Conservation (phyloP, 1,140 invertebrate species). For the Subanguina moxae region DNA sequence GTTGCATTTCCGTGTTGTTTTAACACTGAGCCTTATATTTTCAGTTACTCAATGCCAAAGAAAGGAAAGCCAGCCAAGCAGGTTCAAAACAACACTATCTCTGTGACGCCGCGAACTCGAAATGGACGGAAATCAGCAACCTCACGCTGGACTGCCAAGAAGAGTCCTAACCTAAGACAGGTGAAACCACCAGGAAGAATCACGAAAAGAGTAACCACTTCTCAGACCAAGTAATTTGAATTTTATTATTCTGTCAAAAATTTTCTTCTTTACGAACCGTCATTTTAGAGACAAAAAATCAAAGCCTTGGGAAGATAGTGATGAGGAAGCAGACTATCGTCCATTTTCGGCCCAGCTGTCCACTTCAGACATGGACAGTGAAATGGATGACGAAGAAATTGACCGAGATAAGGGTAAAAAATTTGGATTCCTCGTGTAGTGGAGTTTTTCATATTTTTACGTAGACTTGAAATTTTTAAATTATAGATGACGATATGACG, state of each 20-base stretch:
- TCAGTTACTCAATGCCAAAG: constrained; percentile 1
- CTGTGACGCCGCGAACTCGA: constrained; percentile 2
- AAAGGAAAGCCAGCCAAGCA: not conserved
- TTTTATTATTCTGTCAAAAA: no score
- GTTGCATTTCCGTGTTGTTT: no score
- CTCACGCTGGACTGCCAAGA: not conserved
- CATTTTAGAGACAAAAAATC: constrained; percentile 12
- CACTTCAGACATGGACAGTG: constrained; percentile 7
- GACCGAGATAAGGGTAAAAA: constrained; percentile 11
- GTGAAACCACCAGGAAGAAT: not conserved
- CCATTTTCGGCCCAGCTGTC: not conserved
- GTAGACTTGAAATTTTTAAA: not conserved
- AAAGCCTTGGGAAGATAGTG: constrained; percentile 29
- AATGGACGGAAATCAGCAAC: constrained; percentile 1
- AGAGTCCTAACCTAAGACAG: not conserved
- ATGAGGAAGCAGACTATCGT: constrained; percentile 17
- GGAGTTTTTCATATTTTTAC: constrained; percentile 7
- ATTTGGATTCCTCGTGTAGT: not conserved
- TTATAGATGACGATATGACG: constrained; percentile 4
- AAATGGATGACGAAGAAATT: constrained; percentile 17
- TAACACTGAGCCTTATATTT: no score
- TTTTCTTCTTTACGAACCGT: not conserved
- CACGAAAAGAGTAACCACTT: no score
- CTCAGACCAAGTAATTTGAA: no score
- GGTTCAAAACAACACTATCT: not conserved